Evolutionary conservation across 2,113 vertebrate species (phyloP), one percentile per base, ranked within the genome.

Genomic region (Suncus etruscus): DNA sequence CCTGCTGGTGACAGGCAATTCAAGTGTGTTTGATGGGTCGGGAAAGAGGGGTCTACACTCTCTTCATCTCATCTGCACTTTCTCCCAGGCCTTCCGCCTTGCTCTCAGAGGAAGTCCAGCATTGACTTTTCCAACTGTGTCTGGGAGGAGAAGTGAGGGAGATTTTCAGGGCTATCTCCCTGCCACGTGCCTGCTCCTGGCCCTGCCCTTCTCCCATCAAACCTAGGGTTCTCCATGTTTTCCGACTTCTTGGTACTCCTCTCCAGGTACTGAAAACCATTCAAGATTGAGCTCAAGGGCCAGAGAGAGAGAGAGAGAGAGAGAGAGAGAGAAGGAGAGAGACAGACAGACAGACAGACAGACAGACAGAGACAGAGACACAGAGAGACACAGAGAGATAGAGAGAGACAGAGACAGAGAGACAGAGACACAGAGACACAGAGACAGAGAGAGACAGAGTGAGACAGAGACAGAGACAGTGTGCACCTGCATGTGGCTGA

Each of bases 281-380:
- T 83, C 45, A 74, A 82, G 80, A 50, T 14, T 75, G 24, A 48
- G 20, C 54, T 32, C 83, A 84, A 65, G 87, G 32, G 66, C 82
- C 61, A 79, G 3, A 25, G 61, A 20, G 61, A 63, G 7, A 7
- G 7, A 39, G 39, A 3, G 39, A 39, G 39, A 3, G 39, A 39
- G 39, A 3, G 39, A 39, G 18, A 58, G 54, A 58, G 2, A 58
- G 54, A 58, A 58, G 16, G 18, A 58, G 3, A 58, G 18, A 58
- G 54, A 58, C 39, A 39, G 39, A 6, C 10, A 58, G 54, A 58
- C 10, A 58, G 16, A 58, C 10, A 58, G 54, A 58, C 10, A 58
- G 16, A 58, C 10, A 58, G 54, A 58, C 2, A 58, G 54, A 58
- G 18, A 58, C 12, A 58, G 18, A 58, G 54, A 58, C 39, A 39